These are phyloP conservation scores for Notolabrus celidotus DNA, from an alignment of 2,797 vertebrate genomes.

Conservation along the genomic window DNA sequence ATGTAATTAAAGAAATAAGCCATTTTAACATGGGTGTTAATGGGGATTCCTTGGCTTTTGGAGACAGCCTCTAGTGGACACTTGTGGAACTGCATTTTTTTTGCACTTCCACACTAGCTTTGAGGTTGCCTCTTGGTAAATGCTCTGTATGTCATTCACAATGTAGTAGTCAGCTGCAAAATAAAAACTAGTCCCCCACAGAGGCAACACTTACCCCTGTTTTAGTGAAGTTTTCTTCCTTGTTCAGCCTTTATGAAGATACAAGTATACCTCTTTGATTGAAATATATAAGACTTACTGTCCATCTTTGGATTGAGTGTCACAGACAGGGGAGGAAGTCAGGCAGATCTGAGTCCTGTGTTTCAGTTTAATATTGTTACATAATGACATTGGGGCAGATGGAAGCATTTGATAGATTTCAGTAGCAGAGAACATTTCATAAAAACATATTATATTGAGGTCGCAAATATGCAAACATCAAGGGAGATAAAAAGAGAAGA, in stretches of 20 bases:
- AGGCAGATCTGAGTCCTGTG: neutral
- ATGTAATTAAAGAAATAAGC: too few relatives aligned
- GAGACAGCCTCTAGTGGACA: too few relatives aligned
- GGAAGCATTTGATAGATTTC: slow-evolving; percentile 28
- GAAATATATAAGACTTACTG: neutral
- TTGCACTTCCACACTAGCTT: too few relatives aligned
- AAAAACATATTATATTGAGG: slow-evolving; percentile 26
- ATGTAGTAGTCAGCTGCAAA: too few relatives aligned
- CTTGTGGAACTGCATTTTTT: too few relatives aligned
- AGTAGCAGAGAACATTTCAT: slow-evolving; percentile 27
- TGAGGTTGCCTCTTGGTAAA: too few relatives aligned
- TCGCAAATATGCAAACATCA: slow-evolving; percentile 32
- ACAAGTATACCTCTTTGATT: too few relatives aligned
- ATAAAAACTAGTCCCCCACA: neutral
- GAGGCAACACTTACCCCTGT: neutral
- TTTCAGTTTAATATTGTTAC: slow-evolving; percentile 35
- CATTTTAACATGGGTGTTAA: too few relatives aligned
- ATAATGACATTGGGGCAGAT: slow-evolving; percentile 26
- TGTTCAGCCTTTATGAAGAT: too few relatives aligned
- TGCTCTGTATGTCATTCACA: too few relatives aligned
- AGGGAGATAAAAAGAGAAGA: slow-evolving; percentile 36
- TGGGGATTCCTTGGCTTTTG: too few relatives aligned
- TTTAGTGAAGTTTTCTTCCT: neutral
- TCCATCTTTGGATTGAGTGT: neutral
- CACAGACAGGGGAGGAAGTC: neutral